Evolutionary conservation across 2,888 invertebrate species (phyloP).

Genomic region (Aethes cnicana): DNA sequence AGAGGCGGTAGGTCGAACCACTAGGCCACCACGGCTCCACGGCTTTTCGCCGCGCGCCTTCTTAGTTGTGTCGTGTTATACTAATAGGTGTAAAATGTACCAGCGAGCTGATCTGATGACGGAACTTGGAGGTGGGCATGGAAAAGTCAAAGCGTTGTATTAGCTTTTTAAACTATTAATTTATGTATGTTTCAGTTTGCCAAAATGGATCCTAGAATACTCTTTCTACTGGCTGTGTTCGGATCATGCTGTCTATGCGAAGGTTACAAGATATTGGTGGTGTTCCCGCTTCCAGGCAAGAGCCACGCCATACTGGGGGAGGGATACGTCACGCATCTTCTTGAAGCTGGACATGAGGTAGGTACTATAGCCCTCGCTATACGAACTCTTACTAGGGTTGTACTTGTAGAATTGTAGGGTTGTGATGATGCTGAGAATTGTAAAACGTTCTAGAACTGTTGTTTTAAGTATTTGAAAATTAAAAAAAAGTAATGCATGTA

Average conservation of each 20-base stretch:
- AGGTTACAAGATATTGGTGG: constrained; percentile 44
- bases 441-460: no score
- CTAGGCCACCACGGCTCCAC: no score
- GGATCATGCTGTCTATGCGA: constrained; percentile 1
- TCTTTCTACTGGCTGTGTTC: neutral
- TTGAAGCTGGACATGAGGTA: constrained; percentile 51
- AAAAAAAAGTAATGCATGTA: neutral
- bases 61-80: no score
- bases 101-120: no score
- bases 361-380: neutral
- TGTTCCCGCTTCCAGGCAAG: constrained; percentile 44
- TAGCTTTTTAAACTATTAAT: no score
- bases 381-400: neutral
- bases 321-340: constrained; percentile 44
- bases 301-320: constrained; percentile 47
- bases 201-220: neutral
- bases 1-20: no score
- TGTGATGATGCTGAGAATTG: neutral
- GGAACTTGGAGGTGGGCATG: no score
- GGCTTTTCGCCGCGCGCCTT: no score
- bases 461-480: no score
- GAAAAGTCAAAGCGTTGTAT: no score
- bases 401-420: neutral
- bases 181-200: no score
- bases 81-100: no score